Evolutionary conservation across 2,797 vertebrate species (phyloP), one percentile per base, ranked within the genome.

Genomic region (Tragopan temminckii): DNA sequence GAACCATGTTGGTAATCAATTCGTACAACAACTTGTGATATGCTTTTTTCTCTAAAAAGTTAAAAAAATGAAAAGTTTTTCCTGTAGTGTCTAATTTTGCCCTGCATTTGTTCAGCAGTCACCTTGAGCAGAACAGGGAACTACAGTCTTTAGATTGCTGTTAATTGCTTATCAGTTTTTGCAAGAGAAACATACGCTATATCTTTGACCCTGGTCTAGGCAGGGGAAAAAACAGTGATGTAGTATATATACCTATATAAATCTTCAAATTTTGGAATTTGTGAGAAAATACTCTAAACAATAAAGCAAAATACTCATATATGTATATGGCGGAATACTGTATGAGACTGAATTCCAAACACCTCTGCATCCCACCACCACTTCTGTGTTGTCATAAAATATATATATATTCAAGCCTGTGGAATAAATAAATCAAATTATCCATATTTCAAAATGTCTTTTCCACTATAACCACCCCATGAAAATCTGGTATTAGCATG

Each of bases 1-100:
- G 23, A 93, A 79, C 70, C 89, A 84, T 80, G 80, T 80, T 69
- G 63, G n/a, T 88, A 94, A 91, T 89, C 43, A 64, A 52, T 93
- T 93, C 61, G 50, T 48, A 42, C 4, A 69, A 46, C 59, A 90
- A 58, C 31, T 89, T 84, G 31, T 38, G 53, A 89, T 59, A 66
- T 25, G 16, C 8, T 50, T 9, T 74, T 87, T 46, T 9, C 13
- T 52, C 43, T 80, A 58, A 61, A 25, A 80, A 78, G 21, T 33
- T 45, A 55, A 55, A 48, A 88, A 92, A 79, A 52, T 36, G 7
- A 13, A 58, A 78, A 38, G 6, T 68, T 88, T 74, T 82, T 45
- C 7, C 31, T 58, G 18, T 7, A 36, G 12, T 27, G 13, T 2
- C 15, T 81, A 69, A 76, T 86, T 55, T 70, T 29, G 8, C 77